phyloP scores from a whole-genome alignment of 2,797 vertebrate species.

The Pseudotriccus pelzelni region DNA sequence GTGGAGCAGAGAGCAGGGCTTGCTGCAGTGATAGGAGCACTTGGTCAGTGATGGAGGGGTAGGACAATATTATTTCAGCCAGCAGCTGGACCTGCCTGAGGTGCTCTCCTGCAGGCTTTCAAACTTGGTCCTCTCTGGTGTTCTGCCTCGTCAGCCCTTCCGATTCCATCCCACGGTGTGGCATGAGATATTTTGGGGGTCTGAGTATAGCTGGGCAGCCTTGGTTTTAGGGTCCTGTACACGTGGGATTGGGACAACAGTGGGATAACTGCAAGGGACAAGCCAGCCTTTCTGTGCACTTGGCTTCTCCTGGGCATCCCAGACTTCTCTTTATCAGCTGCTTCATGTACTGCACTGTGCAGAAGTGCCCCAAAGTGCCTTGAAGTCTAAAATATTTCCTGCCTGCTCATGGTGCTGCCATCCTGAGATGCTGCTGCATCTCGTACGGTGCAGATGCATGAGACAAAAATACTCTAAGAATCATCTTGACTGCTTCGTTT shows the following conservation, averaged over 20 bases:
- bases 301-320: background rate
- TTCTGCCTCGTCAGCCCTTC: background rate
- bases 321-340: background rate
- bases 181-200: background rate
- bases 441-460: too few species aligned
- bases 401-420: background rate
- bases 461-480: background rate
- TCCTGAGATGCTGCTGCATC: too few species aligned
- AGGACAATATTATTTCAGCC: background rate
- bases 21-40: background rate
- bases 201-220: background rate
- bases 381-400: background rate
- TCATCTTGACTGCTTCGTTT: background rate
- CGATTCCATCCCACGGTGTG: background rate
- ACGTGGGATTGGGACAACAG: rapidly evolving
- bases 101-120: background rate
- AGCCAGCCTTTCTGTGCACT: background rate
- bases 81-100: background rate
- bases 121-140: background rate
- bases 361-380: background rate
- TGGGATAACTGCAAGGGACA: background rate
- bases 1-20: background rate
- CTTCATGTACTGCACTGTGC: background rate
- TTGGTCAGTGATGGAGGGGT: background rate
- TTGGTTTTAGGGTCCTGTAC: background rate